Percentiles rank a stretch among this genome's conserved stretches.
Evolutionary conservation across 2,888 invertebrate genomes (phyloP).

Genomic region (Caenorhabditis panamensis): DNA sequence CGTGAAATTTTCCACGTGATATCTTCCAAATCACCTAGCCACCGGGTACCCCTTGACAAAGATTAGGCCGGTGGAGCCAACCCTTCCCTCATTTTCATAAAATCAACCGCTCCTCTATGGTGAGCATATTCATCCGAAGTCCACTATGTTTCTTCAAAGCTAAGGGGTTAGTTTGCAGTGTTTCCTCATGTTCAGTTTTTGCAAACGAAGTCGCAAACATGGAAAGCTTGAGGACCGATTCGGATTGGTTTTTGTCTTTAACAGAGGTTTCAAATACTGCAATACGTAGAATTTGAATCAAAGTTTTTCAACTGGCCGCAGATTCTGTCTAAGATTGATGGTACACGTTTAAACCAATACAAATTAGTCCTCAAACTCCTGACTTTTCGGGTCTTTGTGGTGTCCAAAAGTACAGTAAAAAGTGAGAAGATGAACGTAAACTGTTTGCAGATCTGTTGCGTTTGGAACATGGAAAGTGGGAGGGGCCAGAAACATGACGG

Average conservation of each 20-base stretch:
- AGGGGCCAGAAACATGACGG: slow-evolving; percentile 71
- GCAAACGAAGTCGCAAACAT: no score
- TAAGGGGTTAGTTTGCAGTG: slow-evolving; percentile 24
- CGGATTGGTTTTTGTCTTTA: no score
- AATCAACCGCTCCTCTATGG: slow-evolving; percentile 4
- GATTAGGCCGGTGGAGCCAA: not conserved
- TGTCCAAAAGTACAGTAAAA: no score
- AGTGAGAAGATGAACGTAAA: not conserved
- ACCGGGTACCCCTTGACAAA: not conserved
- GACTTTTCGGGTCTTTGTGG: no score
- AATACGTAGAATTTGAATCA: no score
- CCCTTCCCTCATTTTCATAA: not conserved
- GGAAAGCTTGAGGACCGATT: no score
- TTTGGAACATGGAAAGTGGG: slow-evolving; percentile 80
- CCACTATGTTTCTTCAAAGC: slow-evolving; percentile 45
- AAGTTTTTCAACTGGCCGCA: no score
- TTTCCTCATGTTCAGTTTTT: no score
- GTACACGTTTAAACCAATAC: no score
- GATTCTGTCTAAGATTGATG: no score
- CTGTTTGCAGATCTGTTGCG: slow-evolving; percentile 73
- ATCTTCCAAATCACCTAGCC: not conserved
- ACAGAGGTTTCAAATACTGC: no score
- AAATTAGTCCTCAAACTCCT: no score
- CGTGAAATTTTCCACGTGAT: slow-evolving; percentile 3
- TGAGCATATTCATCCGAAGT: slow-evolving; percentile 20